Evolutionary conservation across 2,888 invertebrate genomes (phyloP), one percentile per base, ranked within the genome.

Genomic region (Drosophila prolongata): DNA sequence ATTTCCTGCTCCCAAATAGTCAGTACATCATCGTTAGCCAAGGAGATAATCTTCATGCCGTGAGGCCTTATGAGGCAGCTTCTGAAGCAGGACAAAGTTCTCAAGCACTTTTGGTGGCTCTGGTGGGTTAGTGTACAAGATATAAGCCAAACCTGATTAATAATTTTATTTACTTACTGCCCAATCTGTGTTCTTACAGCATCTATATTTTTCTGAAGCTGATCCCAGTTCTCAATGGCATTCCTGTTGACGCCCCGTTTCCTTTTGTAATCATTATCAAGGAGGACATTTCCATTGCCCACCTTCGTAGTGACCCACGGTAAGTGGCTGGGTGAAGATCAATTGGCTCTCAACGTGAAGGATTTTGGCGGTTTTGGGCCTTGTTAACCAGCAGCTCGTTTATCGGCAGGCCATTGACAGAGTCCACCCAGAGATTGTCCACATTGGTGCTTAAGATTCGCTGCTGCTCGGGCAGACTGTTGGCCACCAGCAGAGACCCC

Each of bases 381-480:
- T 80, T 87, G 52, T 87, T 87, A 0, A 16, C 35, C 8, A 88
- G 56, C 19, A 85, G 60, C 2, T 87, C 78, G 16, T 80, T 80
- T 1, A 92, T 79, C 57, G 90, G 90, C 42, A 92, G 84, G 1
- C 90, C 90, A 69, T 92, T 90, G 38, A 93, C 90, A 0, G 40
- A 35, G 16, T 87, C 85, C 35, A 87, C 77, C 58, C 85, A 72
- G 1, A 92, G 68, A 54, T 90, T 72, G 19, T 89, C 81, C 56
- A 92, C 82, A 35, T 90, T 89, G 65, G 88, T 88, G 8, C 89
- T 80, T 6, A 89, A 61, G 44, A 92, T 89, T 38, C 77, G 78
- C 19, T 84, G 75, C 24, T 68, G 50, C 8, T 78, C 77, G 1
- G 79, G 65, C 0, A 80, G 50, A 3, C 81, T 70, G 37, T 87